Conservation (phyloP, 2,888 invertebrate species). For the Meteorus cinctellus region DNA sequence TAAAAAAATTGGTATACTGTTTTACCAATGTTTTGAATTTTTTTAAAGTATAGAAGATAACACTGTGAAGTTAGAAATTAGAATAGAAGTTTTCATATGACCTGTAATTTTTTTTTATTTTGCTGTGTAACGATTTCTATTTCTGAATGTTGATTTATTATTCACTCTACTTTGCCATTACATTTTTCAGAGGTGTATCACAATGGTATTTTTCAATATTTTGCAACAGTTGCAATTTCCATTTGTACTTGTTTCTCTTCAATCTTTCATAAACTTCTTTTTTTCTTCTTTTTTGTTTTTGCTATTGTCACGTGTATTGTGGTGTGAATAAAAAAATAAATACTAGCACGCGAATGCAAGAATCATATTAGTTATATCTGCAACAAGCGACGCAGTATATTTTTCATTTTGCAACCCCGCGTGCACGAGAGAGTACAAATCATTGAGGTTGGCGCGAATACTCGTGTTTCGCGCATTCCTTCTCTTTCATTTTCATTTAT, state of each 20-base stretch:
- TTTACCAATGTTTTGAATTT: too few species aligned
- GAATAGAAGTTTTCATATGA: too few species aligned
- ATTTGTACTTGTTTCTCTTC: neutral
- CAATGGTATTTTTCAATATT: neutral
- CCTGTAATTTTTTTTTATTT: too few species aligned
- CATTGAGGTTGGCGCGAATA: slow-evolving; percentile 36
- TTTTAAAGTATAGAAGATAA: too few species aligned
- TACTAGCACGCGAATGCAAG: slow-evolving; percentile 31
- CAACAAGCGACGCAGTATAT: slow-evolving; percentile 46
- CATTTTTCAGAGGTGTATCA: too few species aligned
- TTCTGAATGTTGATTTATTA: too few species aligned
- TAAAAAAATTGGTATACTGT: too few species aligned
- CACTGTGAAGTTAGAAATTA: too few species aligned
- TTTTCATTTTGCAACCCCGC: slow-evolving; percentile 43
- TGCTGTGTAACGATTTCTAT: too few species aligned
- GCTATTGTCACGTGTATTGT: slow-evolving; percentile 12
- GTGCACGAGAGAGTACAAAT: slow-evolving; percentile 41
- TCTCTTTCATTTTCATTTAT: neutral
- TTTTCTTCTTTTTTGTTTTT: neutral
- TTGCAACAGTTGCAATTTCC: neutral
- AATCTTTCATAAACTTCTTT: neutral
- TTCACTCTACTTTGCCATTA: too few species aligned
- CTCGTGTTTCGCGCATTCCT: slow-evolving; percentile 20
- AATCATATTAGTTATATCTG: slow-evolving; percentile 40
- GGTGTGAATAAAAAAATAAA: slow-evolving; percentile 30